These are phyloP conservation scores for Periophthalmus modestus DNA, from an alignment of 2,113 vertebrate genomes.

Conservation along the genomic window DNA sequence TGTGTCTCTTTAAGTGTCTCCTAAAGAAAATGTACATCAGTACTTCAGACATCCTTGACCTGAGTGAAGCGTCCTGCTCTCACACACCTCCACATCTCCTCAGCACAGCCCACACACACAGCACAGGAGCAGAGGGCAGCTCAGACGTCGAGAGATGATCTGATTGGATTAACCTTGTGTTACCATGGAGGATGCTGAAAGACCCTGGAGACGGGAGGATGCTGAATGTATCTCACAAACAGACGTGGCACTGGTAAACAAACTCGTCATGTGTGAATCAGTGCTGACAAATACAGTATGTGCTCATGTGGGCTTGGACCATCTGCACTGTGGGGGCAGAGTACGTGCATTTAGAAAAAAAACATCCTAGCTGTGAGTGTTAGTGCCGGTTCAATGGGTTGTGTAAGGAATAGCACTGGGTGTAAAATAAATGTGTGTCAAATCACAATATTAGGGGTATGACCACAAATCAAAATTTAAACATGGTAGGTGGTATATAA, in stretches of 20 bases:
- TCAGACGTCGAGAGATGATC: conserved; percentile 24
- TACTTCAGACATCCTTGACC: conserved; percentile 27
- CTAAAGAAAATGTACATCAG: neutral
- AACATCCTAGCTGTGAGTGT: neutral
- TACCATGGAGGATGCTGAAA: conserved; percentile 27
- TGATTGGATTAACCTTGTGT: conserved; percentile 15
- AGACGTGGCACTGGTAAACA: neutral
- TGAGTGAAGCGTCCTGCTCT: conserved; percentile 22
- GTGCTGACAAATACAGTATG: conserved; percentile 14
- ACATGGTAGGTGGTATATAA: no score
- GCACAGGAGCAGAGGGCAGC: conserved; percentile 36
- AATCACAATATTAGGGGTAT: neutral
- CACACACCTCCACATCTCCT: conserved; percentile 12
- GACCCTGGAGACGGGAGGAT: neutral
- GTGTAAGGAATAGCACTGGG: neutral
- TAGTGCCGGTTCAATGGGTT: neutral
- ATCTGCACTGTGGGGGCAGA: neutral
- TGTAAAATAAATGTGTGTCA: neutral
- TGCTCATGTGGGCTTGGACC: neutral
- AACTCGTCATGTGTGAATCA: conserved; percentile 21
- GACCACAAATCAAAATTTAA: no score
- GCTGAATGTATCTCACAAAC: conserved; percentile 18
- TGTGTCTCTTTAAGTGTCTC: neutral
- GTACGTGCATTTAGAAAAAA: neutral
- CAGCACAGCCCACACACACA: conserved; percentile 27